Conservation (phyloP, 2,797 vertebrate genomes). For the Spheniscus humboldti region DNA sequence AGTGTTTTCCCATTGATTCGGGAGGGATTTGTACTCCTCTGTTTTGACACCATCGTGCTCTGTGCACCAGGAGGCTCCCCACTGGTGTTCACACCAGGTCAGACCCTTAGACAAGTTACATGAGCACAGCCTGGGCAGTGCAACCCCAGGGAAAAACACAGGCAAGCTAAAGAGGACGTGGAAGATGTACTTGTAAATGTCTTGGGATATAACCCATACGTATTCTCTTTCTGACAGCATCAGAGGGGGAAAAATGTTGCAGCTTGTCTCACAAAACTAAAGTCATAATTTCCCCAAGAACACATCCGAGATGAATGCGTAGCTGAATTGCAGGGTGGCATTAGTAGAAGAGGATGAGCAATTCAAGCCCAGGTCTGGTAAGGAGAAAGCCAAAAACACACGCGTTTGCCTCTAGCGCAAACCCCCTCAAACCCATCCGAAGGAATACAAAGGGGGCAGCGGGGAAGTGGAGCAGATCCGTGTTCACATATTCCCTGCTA, state of each 20-base stretch:
- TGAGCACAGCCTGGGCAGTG: fast-evolving
- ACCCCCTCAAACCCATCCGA: neutral
- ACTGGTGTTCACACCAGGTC: fast-evolving
- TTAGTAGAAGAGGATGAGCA: neutral
- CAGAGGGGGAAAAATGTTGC: fast-evolving
- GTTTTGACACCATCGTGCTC: no score
- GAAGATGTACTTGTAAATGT: fast-evolving
- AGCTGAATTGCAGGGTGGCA: fast-evolving
- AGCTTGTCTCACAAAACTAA: neutral
- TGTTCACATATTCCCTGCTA: fast-evolving
- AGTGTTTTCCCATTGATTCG: fast-evolving
- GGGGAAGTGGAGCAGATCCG: neutral
- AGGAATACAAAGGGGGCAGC: neutral
- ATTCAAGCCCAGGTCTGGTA: fast-evolving
- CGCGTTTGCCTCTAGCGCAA: fast-evolving
- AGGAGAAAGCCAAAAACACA: neutral
- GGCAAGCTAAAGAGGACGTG: fast-evolving
- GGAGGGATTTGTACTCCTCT: neutral
- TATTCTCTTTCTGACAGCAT: neutral
- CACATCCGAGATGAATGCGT: fast-evolving
- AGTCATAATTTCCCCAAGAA: neutral
- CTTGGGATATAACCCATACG: fast-evolving
- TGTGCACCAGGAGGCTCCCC: neutral
- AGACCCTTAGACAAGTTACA: neutral
- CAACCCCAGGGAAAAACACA: neutral